Percentiles rank a stretch among this genome's conserved stretches.
phyloP scores from a whole-genome alignment of 2,113 vertebrate species.

The Isichthys henryi region DNA sequence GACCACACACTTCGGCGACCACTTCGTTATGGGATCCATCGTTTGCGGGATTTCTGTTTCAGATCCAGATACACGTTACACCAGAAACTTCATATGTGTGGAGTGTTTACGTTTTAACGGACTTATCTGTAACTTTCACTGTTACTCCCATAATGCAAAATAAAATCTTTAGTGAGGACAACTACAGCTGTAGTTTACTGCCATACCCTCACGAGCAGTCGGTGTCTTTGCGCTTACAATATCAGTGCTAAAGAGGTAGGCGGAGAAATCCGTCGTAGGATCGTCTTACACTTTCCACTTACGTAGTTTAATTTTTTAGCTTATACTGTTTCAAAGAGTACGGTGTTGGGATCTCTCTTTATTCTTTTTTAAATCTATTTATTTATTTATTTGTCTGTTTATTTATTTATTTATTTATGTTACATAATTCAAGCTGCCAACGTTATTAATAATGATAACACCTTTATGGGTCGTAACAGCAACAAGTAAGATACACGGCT shows the following conservation, averaged over 20 bases:
- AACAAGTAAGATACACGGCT: background rate
- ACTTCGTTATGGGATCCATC: constrained; percentile 57
- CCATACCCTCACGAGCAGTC: background rate
- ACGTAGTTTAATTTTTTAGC: background rate
- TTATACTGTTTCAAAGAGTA: background rate
- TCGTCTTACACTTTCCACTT: background rate
- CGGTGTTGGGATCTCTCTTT: background rate
- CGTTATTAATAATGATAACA: background rate
- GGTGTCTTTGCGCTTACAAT: background rate
- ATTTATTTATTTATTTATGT: no score
- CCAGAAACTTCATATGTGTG: background rate
- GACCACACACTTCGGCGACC: constrained; percentile 53
- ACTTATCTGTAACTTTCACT: background rate
- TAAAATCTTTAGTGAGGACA: background rate
- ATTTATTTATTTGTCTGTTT: no score
- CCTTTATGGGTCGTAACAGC: background rate
- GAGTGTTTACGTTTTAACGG: background rate
- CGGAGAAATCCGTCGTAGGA: background rate
- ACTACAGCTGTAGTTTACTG: background rate
- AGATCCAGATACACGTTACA: background rate
- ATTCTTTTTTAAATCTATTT: no score
- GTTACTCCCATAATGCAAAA: background rate
- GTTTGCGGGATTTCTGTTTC: background rate
- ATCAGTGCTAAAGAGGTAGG: background rate
- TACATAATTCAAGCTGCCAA: background rate